Percentiles rank a stretch among this genome's conserved stretches.
Evolutionary conservation across 2,113 vertebrate genomes (phyloP).

Genomic region (Trochalopteron elliotii): DNA sequence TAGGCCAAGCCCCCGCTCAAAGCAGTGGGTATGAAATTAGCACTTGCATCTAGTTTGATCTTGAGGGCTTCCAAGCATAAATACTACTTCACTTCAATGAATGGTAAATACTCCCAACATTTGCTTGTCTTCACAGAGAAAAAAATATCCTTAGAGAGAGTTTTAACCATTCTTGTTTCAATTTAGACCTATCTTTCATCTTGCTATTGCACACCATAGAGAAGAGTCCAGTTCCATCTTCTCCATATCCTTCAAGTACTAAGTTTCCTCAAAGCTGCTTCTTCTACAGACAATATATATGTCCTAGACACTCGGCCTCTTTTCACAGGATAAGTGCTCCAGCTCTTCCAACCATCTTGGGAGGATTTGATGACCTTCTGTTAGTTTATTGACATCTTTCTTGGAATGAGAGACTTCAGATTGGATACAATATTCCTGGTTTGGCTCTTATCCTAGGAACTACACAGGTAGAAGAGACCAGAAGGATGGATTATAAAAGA

Average conservation of each 20-base stretch:
- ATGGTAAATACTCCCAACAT: background rate
- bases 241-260: background rate
- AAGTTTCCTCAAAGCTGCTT: background rate
- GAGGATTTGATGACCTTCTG: background rate
- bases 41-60: background rate
- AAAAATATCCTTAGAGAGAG: background rate
- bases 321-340: background rate
- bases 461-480: background rate
- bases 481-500: background rate
- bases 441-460: background rate
- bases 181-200: background rate
- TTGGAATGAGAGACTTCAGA: background rate
- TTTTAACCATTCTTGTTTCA: background rate
- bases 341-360: background rate
- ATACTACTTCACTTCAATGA: background rate
- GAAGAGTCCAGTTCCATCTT: background rate
- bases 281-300: background rate
- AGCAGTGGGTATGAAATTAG: background rate
- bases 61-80: background rate
- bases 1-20: background rate
- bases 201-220: rapidly evolving
- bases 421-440: background rate
- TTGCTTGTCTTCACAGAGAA: background rate
- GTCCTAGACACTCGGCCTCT: rapidly evolving
- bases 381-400: background rate